Percentiles rank a stretch among this genome's conserved stretches.
phyloP scores from a whole-genome alignment of 2,113 vertebrate genomes.

The Myrmophylax atrothorax region DNA sequence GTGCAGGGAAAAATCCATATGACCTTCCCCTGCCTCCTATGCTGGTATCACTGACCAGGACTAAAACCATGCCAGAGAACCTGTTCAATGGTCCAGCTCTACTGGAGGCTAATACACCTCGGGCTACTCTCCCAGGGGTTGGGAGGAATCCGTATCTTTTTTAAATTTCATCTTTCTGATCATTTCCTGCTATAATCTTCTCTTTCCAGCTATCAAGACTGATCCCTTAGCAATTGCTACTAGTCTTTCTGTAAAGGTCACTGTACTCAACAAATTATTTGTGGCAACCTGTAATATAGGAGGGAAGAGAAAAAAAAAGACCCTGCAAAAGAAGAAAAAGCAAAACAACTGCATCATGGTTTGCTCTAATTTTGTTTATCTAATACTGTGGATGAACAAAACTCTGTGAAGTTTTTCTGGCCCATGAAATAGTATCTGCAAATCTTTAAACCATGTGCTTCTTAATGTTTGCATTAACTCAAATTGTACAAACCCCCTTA shows the following conservation, averaged over 20 bases:
- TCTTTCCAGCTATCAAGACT: background rate
- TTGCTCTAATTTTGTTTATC: background rate
- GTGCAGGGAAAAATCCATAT: background rate
- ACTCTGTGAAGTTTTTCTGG: background rate
- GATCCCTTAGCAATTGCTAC: background rate
- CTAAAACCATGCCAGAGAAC: background rate
- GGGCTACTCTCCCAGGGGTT: background rate
- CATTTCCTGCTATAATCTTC: background rate
- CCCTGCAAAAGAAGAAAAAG: background rate
- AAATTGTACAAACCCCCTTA: background rate
- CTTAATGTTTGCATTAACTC: slow-evolving; percentile 5
- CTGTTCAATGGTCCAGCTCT: background rate
- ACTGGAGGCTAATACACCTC: background rate
- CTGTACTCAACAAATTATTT: background rate
- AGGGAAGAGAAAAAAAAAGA: background rate
- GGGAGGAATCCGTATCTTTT: background rate
- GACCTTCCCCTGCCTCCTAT: background rate
- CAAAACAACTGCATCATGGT: background rate
- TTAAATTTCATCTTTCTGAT: background rate
- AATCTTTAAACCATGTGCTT: slow-evolving; percentile 22
- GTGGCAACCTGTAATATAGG: background rate
- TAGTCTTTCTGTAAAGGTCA: background rate
- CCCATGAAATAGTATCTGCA: background rate
- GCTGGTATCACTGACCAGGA: background rate
- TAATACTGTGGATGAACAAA: background rate